Evolutionary conservation across 1,140 invertebrate genomes (phyloP).

Genomic region (Arion vulgaris): DNA sequence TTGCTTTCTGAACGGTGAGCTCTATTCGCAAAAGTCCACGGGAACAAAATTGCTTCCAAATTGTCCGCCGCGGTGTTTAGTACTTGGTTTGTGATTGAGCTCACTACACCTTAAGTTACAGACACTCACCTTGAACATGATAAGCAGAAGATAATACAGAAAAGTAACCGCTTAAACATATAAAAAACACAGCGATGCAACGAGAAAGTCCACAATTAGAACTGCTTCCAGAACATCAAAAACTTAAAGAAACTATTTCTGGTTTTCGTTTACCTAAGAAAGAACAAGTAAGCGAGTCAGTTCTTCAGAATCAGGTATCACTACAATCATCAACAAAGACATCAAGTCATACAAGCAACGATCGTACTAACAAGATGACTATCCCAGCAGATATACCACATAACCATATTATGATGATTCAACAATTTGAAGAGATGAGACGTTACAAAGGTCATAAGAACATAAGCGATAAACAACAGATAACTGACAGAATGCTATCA

Average conservation of each 20-base stretch:
- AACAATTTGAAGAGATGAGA: neutral
- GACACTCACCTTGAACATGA: too few species aligned
- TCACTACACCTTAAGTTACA: too few species aligned
- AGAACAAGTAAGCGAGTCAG: neutral
- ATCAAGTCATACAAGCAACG: neutral
- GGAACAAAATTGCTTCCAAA: too few species aligned
- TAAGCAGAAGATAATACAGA: neutral
- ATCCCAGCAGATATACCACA: neutral
- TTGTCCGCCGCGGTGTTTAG: too few species aligned
- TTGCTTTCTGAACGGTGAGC: too few species aligned
- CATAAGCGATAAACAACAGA: neutral
- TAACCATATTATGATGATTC: neutral
- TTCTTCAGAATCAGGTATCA: neutral
- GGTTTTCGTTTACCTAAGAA: neutral
- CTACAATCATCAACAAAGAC: neutral
- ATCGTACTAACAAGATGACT: neutral
- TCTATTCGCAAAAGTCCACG: too few species aligned
- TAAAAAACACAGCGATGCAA: neutral
- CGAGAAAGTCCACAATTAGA: neutral
- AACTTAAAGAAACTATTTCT: neutral
- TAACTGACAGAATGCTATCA: neutral
- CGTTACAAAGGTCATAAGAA: neutral
- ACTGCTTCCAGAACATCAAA: too few species aligned
- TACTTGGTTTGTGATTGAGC: too few species aligned
- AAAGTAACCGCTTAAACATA: too few species aligned